A percentile compares a stretch with the other conserved stretches of the same genome.
phyloP scores from a whole-genome alignment of 2,888 invertebrate species.

The Euphydryas editha region DNA sequence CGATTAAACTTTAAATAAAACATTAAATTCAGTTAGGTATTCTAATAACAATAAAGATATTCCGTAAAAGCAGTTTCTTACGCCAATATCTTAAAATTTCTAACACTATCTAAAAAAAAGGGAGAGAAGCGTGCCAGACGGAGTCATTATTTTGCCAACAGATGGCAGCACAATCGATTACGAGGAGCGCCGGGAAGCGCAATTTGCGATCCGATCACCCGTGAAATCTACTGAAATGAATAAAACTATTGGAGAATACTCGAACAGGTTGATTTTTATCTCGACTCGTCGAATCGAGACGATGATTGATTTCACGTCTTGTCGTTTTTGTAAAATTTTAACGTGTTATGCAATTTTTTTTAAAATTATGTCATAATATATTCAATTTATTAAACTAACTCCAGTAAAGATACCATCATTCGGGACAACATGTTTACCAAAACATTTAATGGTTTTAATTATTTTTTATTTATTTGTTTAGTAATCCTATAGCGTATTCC shows the following conservation, averaged over 20 bases:
- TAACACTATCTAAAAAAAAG: slow-evolving; percentile 58
- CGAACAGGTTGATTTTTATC: slow-evolving; percentile 59
- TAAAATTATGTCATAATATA: too few species aligned
- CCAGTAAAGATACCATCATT: too few species aligned
- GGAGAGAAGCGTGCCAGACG: slow-evolving; percentile 73
- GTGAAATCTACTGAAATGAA: slow-evolving; percentile 81
- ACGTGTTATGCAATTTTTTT: too few species aligned
- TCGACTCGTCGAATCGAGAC: slow-evolving; percentile 40
- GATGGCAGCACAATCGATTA: slow-evolving; percentile 82
- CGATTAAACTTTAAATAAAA: not conserved
- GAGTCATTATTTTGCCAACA: slow-evolving; percentile 81
- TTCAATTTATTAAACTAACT: too few species aligned
- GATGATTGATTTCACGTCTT: slow-evolving; percentile 43
- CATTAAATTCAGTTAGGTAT: not conserved
- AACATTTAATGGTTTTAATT: too few species aligned
- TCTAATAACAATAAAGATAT: not conserved
- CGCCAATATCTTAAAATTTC: slow-evolving; percentile 17
- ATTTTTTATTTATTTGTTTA: too few species aligned
- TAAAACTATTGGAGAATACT: slow-evolving; percentile 77
- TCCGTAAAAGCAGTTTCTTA: not conserved
- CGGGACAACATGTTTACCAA: too few species aligned
- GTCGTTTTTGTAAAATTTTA: not conserved
- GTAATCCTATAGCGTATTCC: too few species aligned
- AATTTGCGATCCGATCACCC: slow-evolving; percentile 76
- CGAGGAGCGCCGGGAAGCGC: slow-evolving; percentile 68